Evolutionary conservation across 2,797 vertebrate species (phyloP).

Genomic region (Tokudaia tokunoshimensis): DNA sequence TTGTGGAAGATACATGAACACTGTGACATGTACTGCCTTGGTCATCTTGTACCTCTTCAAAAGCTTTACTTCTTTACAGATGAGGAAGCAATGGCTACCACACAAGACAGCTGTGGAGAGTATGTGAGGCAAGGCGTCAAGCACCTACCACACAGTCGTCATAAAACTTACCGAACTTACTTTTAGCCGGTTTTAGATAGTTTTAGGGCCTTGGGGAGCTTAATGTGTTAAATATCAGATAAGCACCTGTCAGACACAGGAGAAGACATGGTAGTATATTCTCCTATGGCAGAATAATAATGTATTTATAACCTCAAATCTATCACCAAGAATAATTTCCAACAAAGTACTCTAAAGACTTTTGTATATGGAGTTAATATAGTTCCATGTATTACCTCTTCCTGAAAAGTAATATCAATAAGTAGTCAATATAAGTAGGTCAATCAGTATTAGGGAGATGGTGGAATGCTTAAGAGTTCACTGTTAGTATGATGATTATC

Average conservation of each 20-base stretch:
- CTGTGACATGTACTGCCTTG: background rate
- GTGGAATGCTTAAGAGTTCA: background rate
- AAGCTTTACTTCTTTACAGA: background rate
- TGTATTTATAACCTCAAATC: background rate
- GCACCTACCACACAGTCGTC: background rate
- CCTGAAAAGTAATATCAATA: constrained; percentile 20
- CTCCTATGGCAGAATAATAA: background rate
- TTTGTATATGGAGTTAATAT: background rate
- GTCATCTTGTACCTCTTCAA: background rate
- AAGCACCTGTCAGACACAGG: constrained; percentile 14
- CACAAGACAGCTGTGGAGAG: background rate
- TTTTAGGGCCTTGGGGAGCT: background rate
- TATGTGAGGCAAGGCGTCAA: background rate
- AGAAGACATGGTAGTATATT: background rate
- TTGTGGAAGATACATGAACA: background rate
- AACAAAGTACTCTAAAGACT: background rate
- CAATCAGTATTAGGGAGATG: background rate
- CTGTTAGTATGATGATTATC: background rate
- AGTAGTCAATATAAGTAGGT: background rate
- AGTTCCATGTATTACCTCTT: background rate
- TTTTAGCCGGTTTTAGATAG: constrained; percentile 1
- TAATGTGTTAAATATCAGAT: background rate
- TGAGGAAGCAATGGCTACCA: background rate
- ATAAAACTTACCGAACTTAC: background rate
- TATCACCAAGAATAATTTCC: background rate